phyloP scores from a whole-genome alignment of 2,888 invertebrate genomes.

The Dione vanillae region DNA sequence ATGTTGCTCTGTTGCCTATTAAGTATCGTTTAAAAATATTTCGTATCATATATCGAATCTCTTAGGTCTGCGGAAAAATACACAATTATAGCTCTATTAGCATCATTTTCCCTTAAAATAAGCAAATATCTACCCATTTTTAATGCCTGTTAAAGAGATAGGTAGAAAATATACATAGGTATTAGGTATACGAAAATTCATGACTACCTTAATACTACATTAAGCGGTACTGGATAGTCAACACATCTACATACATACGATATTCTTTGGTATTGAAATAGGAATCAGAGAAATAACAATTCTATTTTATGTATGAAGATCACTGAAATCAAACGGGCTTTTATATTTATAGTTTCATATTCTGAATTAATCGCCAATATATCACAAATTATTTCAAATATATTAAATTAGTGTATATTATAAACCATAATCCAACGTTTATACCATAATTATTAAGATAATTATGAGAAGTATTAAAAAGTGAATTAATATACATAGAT shows the following conservation, averaged over 20 bases:
- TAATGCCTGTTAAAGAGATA: too few relatives aligned
- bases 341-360: neutral
- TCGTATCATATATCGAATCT: neutral
- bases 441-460: neutral
- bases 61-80: neutral
- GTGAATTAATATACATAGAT: neutral
- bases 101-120: too few relatives aligned
- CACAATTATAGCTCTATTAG: too few relatives aligned
- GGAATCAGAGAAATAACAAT: neutral
- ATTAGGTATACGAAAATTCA: too few relatives aligned
- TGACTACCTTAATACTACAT: neutral
- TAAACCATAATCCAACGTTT: constrained; percentile 1
- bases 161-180: neutral
- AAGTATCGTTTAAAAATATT: neutral
- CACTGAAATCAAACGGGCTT: neutral
- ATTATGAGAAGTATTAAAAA: constrained; percentile 15
- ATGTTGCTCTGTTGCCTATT: neutral
- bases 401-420: neutral
- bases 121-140: too few relatives aligned
- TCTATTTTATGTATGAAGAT: neutral
- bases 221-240: neutral
- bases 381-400: constrained; percentile 2
- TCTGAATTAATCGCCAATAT: neutral
- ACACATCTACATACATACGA: neutral
- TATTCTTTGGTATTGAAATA: neutral